phyloP scores from a whole-genome alignment of 1,140 invertebrate species.

The Pygmarrhopalites habei region DNA sequence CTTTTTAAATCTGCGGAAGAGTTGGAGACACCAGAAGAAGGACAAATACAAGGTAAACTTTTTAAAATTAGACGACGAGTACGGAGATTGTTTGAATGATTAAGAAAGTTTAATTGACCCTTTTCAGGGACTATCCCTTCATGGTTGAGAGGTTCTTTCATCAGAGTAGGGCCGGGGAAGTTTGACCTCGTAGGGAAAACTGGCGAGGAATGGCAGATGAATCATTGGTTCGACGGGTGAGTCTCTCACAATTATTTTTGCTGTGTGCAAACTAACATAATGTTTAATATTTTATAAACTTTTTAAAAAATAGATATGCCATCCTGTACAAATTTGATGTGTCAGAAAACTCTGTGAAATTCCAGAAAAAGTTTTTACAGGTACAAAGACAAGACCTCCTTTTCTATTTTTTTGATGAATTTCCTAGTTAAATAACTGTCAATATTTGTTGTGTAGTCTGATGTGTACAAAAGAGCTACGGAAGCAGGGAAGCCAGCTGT shows the following conservation, averaged over 20 bases:
- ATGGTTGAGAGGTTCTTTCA: conserved; percentile 18
- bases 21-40: conserved; percentile 2
- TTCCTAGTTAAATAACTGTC: too few species aligned
- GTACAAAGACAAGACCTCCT: too few species aligned
- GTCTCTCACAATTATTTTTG: too few species aligned
- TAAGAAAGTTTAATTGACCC: not conserved
- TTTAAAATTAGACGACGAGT: not conserved
- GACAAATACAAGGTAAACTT: conserved; percentile 1
- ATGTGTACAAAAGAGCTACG: conserved; percentile 44
- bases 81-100: not conserved
- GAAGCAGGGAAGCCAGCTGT: conserved; percentile 42
- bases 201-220: conserved; percentile 22
- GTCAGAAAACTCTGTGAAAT: conserved; percentile 37
- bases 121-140: conserved; percentile 13
- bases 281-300: too few species aligned
- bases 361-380: conserved; percentile 43
- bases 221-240: conserved; percentile 16
- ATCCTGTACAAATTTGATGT: conserved; percentile 45
- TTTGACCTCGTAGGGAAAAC: too few species aligned
- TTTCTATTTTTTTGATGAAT: too few species aligned
- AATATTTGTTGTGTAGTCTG: too few species aligned
- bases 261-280: too few species aligned
- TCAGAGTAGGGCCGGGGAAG: conserved; percentile 29
- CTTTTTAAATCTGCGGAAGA: not conserved
- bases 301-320: too few species aligned